These are phyloP conservation scores for Pomatorhinus ruficollis DNA, from an alignment of 2,113 vertebrate species.

Conservation along the genomic window DNA sequence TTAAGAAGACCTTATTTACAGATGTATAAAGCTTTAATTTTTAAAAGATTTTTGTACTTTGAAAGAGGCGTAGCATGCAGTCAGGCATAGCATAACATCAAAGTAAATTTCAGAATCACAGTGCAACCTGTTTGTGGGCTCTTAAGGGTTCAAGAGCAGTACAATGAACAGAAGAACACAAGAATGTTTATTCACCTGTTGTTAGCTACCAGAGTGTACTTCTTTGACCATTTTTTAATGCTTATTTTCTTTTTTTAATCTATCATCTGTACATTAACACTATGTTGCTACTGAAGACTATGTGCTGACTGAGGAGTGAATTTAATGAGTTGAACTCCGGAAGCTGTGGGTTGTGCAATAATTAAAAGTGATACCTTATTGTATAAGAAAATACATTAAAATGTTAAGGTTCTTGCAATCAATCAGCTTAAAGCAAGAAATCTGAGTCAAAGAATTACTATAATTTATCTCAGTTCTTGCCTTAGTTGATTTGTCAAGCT, in stretches of 20 bases:
- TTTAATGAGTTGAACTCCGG: neutral
- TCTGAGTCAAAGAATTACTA: neutral
- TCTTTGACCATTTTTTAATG: neutral
- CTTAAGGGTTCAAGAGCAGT: neutral
- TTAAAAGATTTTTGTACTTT: neutral
- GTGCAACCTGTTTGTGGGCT: neutral
- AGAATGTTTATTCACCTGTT: neutral
- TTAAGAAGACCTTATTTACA: neutral
- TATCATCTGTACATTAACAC: neutral
- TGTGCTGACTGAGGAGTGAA: neutral
- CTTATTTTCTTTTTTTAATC: neutral
- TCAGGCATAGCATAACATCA: neutral
- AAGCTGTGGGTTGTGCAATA: neutral
- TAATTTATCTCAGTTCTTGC: neutral
- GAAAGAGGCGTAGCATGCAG: neutral
- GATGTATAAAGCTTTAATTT: neutral
- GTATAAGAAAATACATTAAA: neutral
- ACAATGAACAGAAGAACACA: neutral
- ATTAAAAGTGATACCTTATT: neutral
- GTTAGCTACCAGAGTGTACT: neutral
- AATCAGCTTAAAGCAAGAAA: constrained; percentile 25
- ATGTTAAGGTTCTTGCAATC: neutral
- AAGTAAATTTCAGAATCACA: neutral
- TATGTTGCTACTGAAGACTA: neutral
- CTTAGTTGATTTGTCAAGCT: neutral